Percentiles rank a stretch among this genome's conserved stretches.
Evolutionary conservation across 2,113 vertebrate species (phyloP).

Genomic region (Tetrax tetrax): DNA sequence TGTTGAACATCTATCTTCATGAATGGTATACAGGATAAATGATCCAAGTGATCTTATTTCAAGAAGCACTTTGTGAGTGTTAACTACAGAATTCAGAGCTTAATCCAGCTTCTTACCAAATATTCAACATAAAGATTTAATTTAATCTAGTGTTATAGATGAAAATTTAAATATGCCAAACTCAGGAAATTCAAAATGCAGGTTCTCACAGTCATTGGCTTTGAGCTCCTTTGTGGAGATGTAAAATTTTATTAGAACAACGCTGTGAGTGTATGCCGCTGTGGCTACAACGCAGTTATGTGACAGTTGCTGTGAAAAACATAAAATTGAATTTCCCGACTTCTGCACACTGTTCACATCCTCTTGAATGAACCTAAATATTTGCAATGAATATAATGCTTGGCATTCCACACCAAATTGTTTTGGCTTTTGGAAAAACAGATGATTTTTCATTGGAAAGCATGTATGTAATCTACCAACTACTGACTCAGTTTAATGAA

Average conservation of each 20-base stretch:
- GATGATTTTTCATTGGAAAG: conserved; percentile 25
- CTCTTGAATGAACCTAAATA: conserved; percentile 47
- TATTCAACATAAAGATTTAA: conserved; percentile 57
- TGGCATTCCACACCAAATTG: conserved; percentile 26
- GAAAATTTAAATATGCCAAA: conserved; percentile 55
- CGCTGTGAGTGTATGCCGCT: not conserved
- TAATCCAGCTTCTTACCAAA: conserved; percentile 40
- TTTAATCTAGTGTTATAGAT: conserved; percentile 48
- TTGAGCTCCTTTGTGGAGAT: not conserved
- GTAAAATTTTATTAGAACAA: not conserved
- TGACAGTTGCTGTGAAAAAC: conserved; percentile 44
- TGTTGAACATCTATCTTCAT: conserved; percentile 51
- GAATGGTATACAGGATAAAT: conserved; percentile 10
- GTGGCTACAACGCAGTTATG: not conserved
- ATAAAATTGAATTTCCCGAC: not conserved
- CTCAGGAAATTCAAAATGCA: conserved; percentile 37
- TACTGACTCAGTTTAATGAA: conserved; percentile 20
- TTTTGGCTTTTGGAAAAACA: conserved; percentile 38
- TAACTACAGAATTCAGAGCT: conserved; percentile 50
- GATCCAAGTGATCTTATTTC: conserved; percentile 43
- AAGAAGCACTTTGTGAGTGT: conserved; percentile 49
- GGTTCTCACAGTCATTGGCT: not conserved
- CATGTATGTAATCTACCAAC: not conserved
- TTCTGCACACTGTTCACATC: conserved; percentile 7
- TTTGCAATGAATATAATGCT: conserved; percentile 22